Evolutionary conservation across 2,797 vertebrate species (phyloP), one percentile per base, ranked within the genome.

Genomic region (Enteromius radiatus): DNA sequence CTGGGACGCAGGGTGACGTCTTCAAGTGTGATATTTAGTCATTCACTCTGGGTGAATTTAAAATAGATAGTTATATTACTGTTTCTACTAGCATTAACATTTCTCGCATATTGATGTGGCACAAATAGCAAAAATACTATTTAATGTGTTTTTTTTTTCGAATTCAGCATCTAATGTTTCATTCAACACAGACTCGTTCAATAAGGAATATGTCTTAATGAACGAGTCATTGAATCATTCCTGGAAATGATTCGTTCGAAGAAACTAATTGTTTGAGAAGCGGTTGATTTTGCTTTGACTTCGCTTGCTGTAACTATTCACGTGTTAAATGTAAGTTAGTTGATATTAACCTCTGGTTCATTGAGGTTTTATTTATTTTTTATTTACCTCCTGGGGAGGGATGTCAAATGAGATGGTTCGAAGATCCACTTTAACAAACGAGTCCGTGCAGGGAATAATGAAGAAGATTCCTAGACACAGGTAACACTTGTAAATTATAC

Each of bases 401-500:
- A 96, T 96, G 89, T 96, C 94, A 85, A 96, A 96, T 21, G 95
- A 95, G 65, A 96, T 86, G 8, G 95, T 95, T 87, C 95, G 89
- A 85, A 96, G 89, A 84, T 96, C 95, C 45, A 95, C 95, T 89
- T 94, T 95, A 38, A 94, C 75, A 84, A 94, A 91, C 52, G 91
- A 88, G 78, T 96, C 95, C 0, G 94, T 95, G 89, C 94, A 96
- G 0, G 95, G 95, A 82, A 96, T 73, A 54, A 96, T 1, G 17
- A 95, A 95, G 89, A 96, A 96, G 74, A 96, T 93, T 15, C 95
- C 95, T 96, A 84, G 11, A 52, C 19, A 82, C 1, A 38, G 49
- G 73, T 17, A 45, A 47, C 14, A 52, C 23, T 64, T 54, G 26
- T 28, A 0, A 54, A 4, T 74, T 54, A 14, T 28, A 8, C 52